These are phyloP conservation scores for Eurytoma adleriae DNA, from an alignment of 2,888 invertebrate species.

Conservation along the genomic window DNA sequence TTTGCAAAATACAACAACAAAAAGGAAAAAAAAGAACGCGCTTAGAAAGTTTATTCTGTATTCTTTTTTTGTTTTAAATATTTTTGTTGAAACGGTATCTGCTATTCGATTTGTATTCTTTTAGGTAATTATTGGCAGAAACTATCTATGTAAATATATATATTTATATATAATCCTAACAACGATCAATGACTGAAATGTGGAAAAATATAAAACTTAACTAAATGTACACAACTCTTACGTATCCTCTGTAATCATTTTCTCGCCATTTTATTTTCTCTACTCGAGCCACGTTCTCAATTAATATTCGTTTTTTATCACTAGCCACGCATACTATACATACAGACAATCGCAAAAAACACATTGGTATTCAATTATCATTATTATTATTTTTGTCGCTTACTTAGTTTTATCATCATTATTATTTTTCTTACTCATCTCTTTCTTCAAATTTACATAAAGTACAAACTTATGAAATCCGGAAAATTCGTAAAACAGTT, in stretches of 20 bases:
- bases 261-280: conserved; percentile 36
- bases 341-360: conserved; percentile 33
- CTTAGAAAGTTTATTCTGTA: conserved; percentile 20
- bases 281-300: conserved; percentile 16
- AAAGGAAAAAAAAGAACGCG: conserved; percentile 8
- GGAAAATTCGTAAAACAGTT: conserved; percentile 71
- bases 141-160: conserved; percentile 58
- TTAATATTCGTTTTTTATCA: background rate
- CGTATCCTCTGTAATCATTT: conserved; percentile 59
- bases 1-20: conserved; percentile 29
- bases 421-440: conserved; percentile 53
- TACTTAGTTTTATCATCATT: conserved; percentile 41
- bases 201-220: conserved; percentile 76
- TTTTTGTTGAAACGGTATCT: conserved; percentile 28
- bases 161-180: conserved; percentile 66
- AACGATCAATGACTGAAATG: conserved; percentile 74
- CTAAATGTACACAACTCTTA: conserved; percentile 73
- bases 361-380: conserved; percentile 51
- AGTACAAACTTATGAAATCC: conserved; percentile 75
- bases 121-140: conserved; percentile 59
- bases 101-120: conserved; percentile 38
- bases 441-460: conserved; percentile 73
- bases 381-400: conserved; percentile 48
- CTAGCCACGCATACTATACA: background rate
- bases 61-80: conserved; percentile 12